Conservation (phyloP, 2,888 invertebrate genomes). For the Limnephilus rhombicus region DNA sequence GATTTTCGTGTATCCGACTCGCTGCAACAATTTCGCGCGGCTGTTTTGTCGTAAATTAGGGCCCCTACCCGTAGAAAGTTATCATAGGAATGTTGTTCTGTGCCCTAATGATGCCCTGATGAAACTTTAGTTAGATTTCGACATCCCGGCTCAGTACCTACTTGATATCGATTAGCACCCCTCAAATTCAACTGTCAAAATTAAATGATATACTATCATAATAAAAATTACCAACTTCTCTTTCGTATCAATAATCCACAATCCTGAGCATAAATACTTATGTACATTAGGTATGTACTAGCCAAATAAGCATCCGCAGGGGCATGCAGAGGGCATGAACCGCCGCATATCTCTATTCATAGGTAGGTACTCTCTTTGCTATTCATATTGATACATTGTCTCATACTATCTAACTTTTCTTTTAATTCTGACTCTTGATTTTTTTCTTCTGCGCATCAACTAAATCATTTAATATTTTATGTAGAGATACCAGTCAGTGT, state of each 20-base stretch:
- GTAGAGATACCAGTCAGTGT: too few species aligned
- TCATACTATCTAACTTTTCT: too few species aligned
- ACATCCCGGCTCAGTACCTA: background rate
- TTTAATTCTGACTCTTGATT: too few species aligned
- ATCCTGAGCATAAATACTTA: background rate
- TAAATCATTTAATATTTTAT: too few species aligned
- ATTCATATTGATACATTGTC: too few species aligned
- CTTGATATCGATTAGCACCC: background rate
- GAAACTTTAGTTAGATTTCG: background rate
- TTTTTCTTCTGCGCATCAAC: too few species aligned
- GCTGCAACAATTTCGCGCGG: background rate
- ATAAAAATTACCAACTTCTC: background rate
- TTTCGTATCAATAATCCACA: background rate
- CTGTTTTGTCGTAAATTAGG: background rate
- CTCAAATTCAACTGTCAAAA: background rate
- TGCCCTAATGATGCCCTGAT: background rate
- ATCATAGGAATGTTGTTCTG: background rate
- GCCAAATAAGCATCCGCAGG: too few species aligned
- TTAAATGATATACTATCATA: background rate
- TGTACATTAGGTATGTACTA: too few species aligned
- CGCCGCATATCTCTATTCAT: too few species aligned
- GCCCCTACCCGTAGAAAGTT: conserved; percentile 13
- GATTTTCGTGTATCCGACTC: conserved; percentile 11
- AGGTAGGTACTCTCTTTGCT: too few species aligned
- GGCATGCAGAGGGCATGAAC: too few species aligned